phyloP scores from a whole-genome alignment of 2,113 vertebrate species.

The Tetraodon nigroviridis region DNA sequence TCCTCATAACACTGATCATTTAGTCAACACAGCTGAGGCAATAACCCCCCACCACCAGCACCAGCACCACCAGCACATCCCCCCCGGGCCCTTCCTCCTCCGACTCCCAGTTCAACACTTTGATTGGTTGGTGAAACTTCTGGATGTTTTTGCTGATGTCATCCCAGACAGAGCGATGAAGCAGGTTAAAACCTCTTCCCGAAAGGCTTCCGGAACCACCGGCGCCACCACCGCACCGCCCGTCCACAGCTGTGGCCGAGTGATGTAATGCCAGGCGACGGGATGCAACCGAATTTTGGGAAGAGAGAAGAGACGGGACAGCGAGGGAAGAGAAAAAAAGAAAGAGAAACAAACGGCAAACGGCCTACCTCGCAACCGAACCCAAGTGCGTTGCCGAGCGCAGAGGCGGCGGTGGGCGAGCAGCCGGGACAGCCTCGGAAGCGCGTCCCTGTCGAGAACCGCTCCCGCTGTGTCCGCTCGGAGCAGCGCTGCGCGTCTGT shows the following conservation, averaged over 20 bases:
- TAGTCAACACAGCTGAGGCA: constrained; percentile 66
- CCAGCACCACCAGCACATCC: not conserved
- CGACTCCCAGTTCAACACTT: not conserved
- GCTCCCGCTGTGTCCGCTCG: constrained; percentile 3
- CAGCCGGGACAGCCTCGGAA: constrained; percentile 2
- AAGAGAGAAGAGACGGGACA: constrained; percentile 27
- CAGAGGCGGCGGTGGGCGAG: constrained; percentile 1
- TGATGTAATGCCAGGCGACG: not conserved
- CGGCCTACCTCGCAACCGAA: constrained; percentile 43
- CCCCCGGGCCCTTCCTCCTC: not conserved
- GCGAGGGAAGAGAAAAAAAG: constrained; percentile 19
- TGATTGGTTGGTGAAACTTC: constrained; percentile 26
- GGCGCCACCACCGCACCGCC: constrained; percentile 1
- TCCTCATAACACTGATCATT: constrained; percentile 58
- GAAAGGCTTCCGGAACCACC: not conserved
- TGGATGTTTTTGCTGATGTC: constrained; percentile 9
- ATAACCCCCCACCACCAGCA: constrained; percentile 19
- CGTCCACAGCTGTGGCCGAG: not conserved
- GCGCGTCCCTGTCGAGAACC: constrained; percentile 11
- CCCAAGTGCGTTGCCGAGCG: not conserved
- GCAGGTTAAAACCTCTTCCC: not conserved
- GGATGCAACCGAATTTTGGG: not conserved
- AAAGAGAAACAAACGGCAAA: no score
- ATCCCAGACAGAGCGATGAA: constrained; percentile 5
- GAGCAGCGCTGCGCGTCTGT: constrained; percentile 24